These are phyloP conservation scores for Oreochromis aureus DNA, from an alignment of 2,113 vertebrate genomes.

Conservation along the genomic window DNA sequence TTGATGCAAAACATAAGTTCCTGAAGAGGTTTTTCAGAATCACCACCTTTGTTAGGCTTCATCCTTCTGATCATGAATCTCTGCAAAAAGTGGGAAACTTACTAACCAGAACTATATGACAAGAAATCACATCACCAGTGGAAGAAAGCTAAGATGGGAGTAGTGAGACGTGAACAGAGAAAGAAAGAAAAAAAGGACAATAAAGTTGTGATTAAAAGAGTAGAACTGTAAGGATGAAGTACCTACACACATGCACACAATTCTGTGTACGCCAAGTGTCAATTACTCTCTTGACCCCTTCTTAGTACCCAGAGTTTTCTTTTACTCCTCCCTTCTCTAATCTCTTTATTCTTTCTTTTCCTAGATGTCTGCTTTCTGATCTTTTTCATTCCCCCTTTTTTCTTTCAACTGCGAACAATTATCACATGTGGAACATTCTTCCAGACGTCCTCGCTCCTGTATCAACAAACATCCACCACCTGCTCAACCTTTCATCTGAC, in stretches of 20 bases:
- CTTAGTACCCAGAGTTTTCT: not conserved
- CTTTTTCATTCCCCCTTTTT: not conserved
- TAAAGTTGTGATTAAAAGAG: not conserved
- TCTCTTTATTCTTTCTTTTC: not conserved
- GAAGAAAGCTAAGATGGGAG: not conserved
- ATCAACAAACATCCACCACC: conserved; percentile 33
- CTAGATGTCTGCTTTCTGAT: not conserved
- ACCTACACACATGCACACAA: not conserved
- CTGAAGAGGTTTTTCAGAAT: not conserved
- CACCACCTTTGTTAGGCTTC: not conserved
- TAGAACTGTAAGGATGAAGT: not conserved
- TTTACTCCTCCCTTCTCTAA: not conserved
- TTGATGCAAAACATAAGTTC: not conserved
- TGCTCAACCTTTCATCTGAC: conserved; percentile 12
- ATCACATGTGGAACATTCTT: conserved; percentile 28
- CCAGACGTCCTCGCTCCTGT: not conserved
- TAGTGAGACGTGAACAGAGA: not conserved
- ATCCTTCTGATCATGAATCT: not conserved
- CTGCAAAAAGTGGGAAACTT: not conserved
- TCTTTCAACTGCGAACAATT: conserved; percentile 11
- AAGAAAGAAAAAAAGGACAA: not conserved
- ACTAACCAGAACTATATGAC: not conserved
- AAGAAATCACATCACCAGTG: not conserved
- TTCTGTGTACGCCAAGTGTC: not conserved
- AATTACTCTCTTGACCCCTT: not conserved